phyloP scores from a whole-genome alignment of 2,113 vertebrate genomes.

The Leucoraja erinaceus region DNA sequence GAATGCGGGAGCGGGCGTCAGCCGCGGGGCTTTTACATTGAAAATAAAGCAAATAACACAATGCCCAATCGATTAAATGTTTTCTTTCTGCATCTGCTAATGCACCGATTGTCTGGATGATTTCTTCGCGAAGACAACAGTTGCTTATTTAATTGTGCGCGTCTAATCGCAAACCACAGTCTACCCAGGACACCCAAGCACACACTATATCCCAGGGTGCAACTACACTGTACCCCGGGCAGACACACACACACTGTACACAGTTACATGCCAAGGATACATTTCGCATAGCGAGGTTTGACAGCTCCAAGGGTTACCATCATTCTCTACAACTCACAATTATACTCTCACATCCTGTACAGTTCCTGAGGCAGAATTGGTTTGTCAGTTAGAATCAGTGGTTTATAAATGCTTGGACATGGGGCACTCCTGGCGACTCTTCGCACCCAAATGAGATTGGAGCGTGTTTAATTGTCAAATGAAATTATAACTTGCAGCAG shows the following conservation, averaged over 20 bases:
- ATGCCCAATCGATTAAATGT: not conserved
- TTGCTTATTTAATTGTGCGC: no score
- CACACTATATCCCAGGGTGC: not conserved
- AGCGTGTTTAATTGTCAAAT: no score
- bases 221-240: not conserved
- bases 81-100: not conserved
- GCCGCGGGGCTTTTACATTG: not conserved
- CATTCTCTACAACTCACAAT: no score
- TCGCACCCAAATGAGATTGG: no score
- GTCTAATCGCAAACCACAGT: no score
- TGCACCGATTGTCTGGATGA: not conserved
- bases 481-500: no score
- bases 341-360: no score
- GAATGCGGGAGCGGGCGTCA: not conserved
- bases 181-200: not conserved
- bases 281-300: no score
- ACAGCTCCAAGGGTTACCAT: no score
- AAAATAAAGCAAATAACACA: not conserved
- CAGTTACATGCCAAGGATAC: no score
- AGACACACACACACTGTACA: not conserved
- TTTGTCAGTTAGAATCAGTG: not conserved
- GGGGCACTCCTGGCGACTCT: not conserved
- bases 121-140: not conserved
- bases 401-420: not conserved
- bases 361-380: not conserved